Percentiles rank a stretch among this genome's conserved stretches.
These are phyloP conservation scores for Eolophus roseicapilla DNA, from an alignment of 2,113 vertebrate species.

Conservation along the genomic window DNA sequence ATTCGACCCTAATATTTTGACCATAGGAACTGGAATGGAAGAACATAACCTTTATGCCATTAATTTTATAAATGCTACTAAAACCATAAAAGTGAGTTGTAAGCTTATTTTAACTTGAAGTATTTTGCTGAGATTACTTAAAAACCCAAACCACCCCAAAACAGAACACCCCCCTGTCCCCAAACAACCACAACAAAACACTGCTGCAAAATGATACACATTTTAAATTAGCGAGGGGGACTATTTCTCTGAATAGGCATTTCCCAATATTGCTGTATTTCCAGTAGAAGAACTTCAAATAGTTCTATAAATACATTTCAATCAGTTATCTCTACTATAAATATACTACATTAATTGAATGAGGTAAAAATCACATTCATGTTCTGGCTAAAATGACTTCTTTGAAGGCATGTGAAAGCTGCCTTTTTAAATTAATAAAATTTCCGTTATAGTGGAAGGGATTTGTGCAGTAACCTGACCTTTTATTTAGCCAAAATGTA, in stretches of 20 bases:
- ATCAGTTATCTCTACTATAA: neutral
- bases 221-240: neutral
- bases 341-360: neutral
- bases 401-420: neutral
- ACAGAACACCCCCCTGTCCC: rapidly evolving
- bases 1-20: constrained; percentile 97
- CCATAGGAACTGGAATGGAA: constrained; percentile 97
- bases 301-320: neutral
- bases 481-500: neutral
- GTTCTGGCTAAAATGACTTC: neutral
- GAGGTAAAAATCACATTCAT: neutral
- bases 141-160: neutral
- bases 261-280: neutral
- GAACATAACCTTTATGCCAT: constrained; percentile 92
- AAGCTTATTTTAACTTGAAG: neutral
- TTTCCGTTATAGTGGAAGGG: neutral
- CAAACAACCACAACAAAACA: neutral
- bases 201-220: neutral
- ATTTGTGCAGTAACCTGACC: neutral
- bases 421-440: neutral
- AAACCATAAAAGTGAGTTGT: constrained; percentile 87
- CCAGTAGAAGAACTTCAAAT: neutral
- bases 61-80: constrained; percentile 89
- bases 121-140: neutral
- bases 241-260: neutral